Conservation (phyloP, 2,797 vertebrate genomes). For the Numenius phaeopus region DNA sequence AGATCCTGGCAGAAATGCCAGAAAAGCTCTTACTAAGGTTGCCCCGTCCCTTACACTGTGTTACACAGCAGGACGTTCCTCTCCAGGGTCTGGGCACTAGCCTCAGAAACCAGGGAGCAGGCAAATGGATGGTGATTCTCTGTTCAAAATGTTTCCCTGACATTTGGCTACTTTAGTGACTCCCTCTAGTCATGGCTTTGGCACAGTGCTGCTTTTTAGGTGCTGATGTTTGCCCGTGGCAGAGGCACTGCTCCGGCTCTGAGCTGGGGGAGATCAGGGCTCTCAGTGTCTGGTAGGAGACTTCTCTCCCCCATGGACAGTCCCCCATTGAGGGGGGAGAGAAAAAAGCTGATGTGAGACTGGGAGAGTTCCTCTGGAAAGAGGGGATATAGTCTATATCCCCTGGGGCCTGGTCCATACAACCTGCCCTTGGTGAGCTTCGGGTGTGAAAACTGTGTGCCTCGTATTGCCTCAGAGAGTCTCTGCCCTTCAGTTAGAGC, state of each 20-base stretch:
- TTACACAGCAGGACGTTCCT: neutral
- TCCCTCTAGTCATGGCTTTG: neutral
- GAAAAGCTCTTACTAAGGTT: neutral
- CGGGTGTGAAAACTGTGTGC: neutral
- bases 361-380: neutral
- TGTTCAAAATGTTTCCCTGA: neutral
- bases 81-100: neutral
- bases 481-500: neutral
- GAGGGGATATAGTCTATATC: neutral
- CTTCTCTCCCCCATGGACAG: neutral
- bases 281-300: neutral
- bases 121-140: neutral
- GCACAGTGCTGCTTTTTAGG: neutral
- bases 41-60: neutral
- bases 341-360: neutral
- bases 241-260: neutral
- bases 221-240: neutral
- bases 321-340: neutral
- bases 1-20: neutral
- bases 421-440: neutral
- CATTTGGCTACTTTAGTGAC: neutral
- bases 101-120: neutral
- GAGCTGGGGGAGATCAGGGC: neutral
- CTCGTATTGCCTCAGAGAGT: neutral
- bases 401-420: neutral